A percentile compares a stretch with the other conserved stretches of the same genome.
phyloP scores from a whole-genome alignment of 2,797 vertebrate species.

The Lithobates sylvaticus region DNA sequence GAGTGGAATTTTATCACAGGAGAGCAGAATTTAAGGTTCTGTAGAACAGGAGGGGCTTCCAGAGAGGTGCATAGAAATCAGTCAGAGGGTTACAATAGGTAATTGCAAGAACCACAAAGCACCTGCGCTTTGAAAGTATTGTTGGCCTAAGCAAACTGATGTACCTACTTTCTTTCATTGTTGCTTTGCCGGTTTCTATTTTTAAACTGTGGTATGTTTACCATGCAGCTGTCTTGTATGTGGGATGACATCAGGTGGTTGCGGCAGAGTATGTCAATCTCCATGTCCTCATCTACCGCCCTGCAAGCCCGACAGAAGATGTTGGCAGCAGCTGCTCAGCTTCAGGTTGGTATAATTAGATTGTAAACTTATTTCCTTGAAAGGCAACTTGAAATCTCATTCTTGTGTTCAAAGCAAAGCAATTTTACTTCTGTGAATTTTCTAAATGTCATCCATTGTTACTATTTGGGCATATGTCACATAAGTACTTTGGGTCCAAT shows the following conservation, averaged over 20 bases:
- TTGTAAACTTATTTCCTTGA: not conserved
- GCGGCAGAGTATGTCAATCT: constrained; percentile 89
- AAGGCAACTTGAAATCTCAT: not conserved
- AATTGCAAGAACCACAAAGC: not conserved
- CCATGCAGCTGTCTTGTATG: constrained; percentile 93
- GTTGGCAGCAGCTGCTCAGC: constrained; percentile 89
- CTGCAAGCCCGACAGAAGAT: constrained; percentile 96
- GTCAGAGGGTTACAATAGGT: no score
- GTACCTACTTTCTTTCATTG: not conserved
- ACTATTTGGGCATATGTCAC: no score
- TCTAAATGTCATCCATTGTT: no score
- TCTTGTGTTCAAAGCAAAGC: no score
- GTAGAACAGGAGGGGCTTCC: no score
- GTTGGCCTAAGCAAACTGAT: not conserved
- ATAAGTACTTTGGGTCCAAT: no score
- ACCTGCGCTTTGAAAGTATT: not conserved
- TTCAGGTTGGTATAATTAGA: constrained; percentile 84
- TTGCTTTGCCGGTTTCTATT: not conserved
- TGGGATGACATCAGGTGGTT: constrained; percentile 98
- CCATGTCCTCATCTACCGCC: constrained; percentile 90
- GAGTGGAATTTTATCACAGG: no score
- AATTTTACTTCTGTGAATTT: no score
- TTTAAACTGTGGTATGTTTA: constrained; percentile 44
- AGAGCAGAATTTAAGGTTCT: no score
- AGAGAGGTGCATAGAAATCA: no score